phyloP scores from a whole-genome alignment of 2,888 invertebrate species.

The Drosophila mulleri region DNA sequence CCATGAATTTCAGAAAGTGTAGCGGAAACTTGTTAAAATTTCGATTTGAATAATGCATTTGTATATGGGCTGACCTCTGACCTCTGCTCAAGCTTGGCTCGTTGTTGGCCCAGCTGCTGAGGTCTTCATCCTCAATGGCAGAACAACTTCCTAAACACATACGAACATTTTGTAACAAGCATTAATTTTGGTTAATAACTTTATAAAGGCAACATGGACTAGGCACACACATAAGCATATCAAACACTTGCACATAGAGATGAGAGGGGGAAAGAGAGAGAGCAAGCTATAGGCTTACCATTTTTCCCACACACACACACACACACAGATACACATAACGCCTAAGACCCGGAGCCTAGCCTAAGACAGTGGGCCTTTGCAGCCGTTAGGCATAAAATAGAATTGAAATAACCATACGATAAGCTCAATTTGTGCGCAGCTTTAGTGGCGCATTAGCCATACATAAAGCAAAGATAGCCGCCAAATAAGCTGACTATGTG shows the following conservation, averaged over 20 bases:
- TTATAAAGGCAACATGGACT: constrained; percentile 58
- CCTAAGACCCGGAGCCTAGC: constrained; percentile 45
- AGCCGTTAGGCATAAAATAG: constrained; percentile 73
- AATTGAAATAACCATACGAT: constrained; percentile 81
- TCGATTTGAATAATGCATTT: background rate
- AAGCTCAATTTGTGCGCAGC: constrained; percentile 81
- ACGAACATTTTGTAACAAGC: constrained; percentile 72
- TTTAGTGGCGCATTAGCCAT: constrained; percentile 78
- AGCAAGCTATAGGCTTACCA: constrained; percentile 55
- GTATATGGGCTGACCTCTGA: background rate
- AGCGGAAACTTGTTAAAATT: background rate
- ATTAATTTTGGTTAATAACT: constrained; percentile 80
- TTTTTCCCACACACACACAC: constrained; percentile 80
- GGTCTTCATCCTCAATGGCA: constrained; percentile 56
- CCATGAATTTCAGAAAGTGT: background rate
- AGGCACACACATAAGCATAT: constrained; percentile 36
- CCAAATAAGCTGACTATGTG: constrained; percentile 42
- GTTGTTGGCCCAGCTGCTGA: constrained; percentile 12
- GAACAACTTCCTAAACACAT: constrained; percentile 77
- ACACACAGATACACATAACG: constrained; percentile 58
- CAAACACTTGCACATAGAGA: constrained; percentile 37
- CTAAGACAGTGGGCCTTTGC: constrained; percentile 30
- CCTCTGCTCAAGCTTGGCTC: background rate
- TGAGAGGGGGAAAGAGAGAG: background rate
- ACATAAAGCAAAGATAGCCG: constrained; percentile 80